Percentiles rank a stretch among this genome's conserved stretches.
Conservation (phyloP, 2,113 vertebrate species). For the Paramisgurnus dabryanus region DNA sequence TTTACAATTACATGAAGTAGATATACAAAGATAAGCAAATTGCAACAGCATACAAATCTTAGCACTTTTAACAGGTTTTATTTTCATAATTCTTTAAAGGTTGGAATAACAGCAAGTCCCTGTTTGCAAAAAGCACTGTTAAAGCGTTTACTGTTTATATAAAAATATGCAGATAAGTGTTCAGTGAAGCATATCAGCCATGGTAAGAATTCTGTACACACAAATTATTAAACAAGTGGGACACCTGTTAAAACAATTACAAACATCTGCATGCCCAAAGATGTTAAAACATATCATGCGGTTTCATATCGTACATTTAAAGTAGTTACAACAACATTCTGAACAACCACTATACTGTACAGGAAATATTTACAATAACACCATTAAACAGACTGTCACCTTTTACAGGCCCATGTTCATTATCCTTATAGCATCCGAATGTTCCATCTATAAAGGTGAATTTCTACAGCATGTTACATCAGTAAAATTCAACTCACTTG, state of each 20-base stretch:
- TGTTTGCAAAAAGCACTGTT: background rate
- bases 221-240: background rate
- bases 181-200: background rate
- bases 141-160: background rate
- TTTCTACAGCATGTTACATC: no score
- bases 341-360: background rate
- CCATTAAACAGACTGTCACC: background rate
- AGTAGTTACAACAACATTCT: background rate
- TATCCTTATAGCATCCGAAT: no score
- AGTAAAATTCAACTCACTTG: no score
- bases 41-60: background rate
- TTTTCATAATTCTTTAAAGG: background rate
- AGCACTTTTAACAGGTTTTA: no score
- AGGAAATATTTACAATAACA: background rate
- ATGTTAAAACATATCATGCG: background rate
- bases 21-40: background rate
- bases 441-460: no score
- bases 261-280: slow-evolving; percentile 7
- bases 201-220: background rate
- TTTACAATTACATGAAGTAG: background rate
- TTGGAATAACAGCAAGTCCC: background rate
- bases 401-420: background rate
- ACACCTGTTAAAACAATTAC: slow-evolving; percentile 15
- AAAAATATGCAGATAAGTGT: background rate
- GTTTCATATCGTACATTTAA: background rate